Base-by-base conservation (phyloP, 2,797 vertebrate genomes). In the Triplophysa bombifrons region DNA sequence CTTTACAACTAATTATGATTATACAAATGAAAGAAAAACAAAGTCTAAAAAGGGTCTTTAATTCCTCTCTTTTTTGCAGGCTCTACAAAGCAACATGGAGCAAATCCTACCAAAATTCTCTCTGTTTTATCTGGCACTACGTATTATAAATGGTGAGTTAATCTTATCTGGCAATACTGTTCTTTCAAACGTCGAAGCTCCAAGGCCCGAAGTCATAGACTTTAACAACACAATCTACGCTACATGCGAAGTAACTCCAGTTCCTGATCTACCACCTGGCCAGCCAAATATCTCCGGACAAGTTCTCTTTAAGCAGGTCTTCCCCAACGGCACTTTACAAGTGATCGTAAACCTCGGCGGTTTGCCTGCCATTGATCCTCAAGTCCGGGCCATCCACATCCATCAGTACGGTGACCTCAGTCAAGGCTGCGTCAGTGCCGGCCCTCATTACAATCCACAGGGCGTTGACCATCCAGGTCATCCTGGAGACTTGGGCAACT, bases 401-500 rank as follows among this genome's bases (percentile, higher is more conserved):
- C 94, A 95, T 0, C 85, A 90, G 82, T 91, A 91, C 3, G 94
- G 94, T 44, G 93, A 95, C 76, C 86, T 94, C 82, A 92, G 89
- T 79, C 82, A 85, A 0, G 90, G 94, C 61, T 95, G 94, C 0
- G 87, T 92, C 20, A 88, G 91, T n/a, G 85, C 91, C 0, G 92
- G 91, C 3, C 85, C 92, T 3, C 94, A 95, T 88, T 95, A 93
- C 27, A 95, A 95, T 82, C 94, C 94, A 0, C 81, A 82, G 17
- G 60, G 25, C 0, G 88, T 90, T 50, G 84, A 85, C 22, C 94
- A 95, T 50, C 94, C 94, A 3, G 55, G 38, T 0, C 94, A 95
- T 85, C 93, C 93, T 0, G 94, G 95, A n/a, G 95, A 96, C 83
- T 93, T 95, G 0, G 94, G 94, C 75, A 95, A 95, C 90, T 95